Evolutionary conservation across 2,797 vertebrate genomes (phyloP).

Genomic region (Pygocentrus nattereri): DNA sequence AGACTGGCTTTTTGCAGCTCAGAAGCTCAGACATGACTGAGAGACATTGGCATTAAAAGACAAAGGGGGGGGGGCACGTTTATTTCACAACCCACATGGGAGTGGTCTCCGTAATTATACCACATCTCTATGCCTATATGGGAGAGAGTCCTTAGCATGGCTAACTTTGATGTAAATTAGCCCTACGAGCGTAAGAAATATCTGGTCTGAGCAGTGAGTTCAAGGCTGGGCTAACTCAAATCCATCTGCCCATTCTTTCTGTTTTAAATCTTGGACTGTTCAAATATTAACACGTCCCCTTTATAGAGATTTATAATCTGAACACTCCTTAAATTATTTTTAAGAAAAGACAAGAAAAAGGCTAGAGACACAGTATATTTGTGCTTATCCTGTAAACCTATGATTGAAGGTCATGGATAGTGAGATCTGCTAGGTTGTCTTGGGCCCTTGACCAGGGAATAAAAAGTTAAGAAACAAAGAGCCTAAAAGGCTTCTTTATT

Average conservation of each 20-base stretch:
- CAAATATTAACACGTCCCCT: background rate
- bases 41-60: constrained; percentile 47
- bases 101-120: constrained; percentile 58
- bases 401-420: too few relatives aligned
- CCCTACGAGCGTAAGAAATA: constrained; percentile 24
- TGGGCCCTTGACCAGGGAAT: too few relatives aligned
- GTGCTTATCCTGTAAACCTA: background rate
- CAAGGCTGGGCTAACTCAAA: constrained; percentile 6
- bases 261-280: background rate
- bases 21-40: constrained; percentile 58
- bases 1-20: constrained; percentile 10
- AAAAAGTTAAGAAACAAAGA: too few relatives aligned
- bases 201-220: background rate
- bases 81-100: constrained; percentile 68
- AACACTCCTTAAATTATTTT: background rate
- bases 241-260: constrained; percentile 4
- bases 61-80: constrained; percentile 64
- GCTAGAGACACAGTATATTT: background rate
- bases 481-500: too few relatives aligned
- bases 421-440: too few relatives aligned
- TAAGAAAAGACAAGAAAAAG: background rate
- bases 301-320: constrained; percentile 6
- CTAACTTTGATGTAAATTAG: constrained; percentile 74
- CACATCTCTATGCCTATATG: constrained; percentile 49
- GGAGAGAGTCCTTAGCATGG: constrained; percentile 56